Evolutionary conservation across 2,888 invertebrate species (phyloP).

Genomic region (Bhutanitis thaidina): DNA sequence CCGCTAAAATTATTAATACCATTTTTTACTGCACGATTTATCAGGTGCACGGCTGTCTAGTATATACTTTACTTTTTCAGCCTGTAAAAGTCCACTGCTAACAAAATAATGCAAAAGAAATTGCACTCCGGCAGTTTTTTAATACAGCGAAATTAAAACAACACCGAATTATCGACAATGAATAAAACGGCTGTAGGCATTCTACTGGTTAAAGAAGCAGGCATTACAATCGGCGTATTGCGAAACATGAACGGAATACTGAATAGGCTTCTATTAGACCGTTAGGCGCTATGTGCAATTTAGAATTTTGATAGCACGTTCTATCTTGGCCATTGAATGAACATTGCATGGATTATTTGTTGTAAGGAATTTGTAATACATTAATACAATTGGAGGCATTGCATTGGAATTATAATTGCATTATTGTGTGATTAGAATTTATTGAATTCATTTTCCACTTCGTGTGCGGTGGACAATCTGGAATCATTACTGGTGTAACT

Average conservation of each 20-base stretch:
- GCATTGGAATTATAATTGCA: constrained; percentile 47
- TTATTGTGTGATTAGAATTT: constrained; percentile 47
- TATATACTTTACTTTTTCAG: no score
- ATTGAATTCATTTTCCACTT: constrained; percentile 27
- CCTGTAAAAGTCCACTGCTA: no score
- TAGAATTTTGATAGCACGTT: constrained; percentile 16
- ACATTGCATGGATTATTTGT: constrained; percentile 12
- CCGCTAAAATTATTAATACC: no score
- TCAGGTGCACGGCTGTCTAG: no score
- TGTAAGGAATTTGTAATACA: constrained; percentile 12
- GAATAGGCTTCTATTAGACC: constrained; percentile 12
- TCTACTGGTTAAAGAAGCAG: constrained; percentile 5
- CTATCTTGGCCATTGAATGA: constrained; percentile 19
- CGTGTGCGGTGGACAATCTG: constrained; percentile 25
- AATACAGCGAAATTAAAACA: background rate
- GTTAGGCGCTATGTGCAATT: constrained; percentile 20
- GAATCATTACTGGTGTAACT: constrained; percentile 23
- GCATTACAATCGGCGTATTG: constrained; percentile 10
- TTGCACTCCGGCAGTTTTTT: no score
- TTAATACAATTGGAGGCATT: constrained; percentile 19
- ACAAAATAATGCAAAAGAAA: no score
- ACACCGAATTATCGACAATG: constrained; percentile 4
- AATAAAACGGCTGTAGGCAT: constrained; percentile 10
- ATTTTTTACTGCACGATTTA: no score
- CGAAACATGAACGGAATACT: constrained; percentile 16